Conservation (phyloP, 2,888 invertebrate genomes). For the Melanotus villosus region DNA sequence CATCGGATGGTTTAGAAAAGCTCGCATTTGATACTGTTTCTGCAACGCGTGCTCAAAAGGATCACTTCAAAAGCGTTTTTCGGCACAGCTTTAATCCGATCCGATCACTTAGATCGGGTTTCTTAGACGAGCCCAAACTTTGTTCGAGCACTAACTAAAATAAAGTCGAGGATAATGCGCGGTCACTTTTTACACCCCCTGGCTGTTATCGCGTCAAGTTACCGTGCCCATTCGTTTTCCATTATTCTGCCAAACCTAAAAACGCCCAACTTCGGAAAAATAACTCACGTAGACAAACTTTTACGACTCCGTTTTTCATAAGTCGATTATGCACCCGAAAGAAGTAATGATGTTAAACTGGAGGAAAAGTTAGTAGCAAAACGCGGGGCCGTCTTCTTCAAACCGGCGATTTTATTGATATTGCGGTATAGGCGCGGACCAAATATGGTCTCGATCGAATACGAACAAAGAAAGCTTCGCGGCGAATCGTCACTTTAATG, state of each 20-base stretch:
- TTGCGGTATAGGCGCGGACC: constrained; percentile 23
- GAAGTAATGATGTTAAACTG: constrained; percentile 46
- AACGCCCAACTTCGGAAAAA: constrained; percentile 26
- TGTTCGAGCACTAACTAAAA: constrained; percentile 49
- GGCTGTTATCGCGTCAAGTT: constrained; percentile 47
- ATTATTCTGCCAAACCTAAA: constrained; percentile 25
- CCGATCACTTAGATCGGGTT: constrained; percentile 57
- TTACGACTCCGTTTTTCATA: constrained; percentile 48
- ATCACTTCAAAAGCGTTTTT: constrained; percentile 58
- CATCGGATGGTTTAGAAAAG: constrained; percentile 55
- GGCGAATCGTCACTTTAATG: constrained; percentile 29
- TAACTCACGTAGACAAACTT: constrained; percentile 45
- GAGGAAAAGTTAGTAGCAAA: constrained; percentile 42
- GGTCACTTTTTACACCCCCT: constrained; percentile 49
- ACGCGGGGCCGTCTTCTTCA: constrained; percentile 35
- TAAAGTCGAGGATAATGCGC: constrained; percentile 51
- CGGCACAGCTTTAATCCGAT: constrained; percentile 57
- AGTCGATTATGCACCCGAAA: constrained; percentile 42
- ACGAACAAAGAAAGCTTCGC: constrained; percentile 18
- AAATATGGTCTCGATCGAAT: constrained; percentile 27
- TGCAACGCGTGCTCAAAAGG: constrained; percentile 53
- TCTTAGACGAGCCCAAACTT: constrained; percentile 52
- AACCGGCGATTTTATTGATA: constrained; percentile 47
- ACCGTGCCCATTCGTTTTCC: constrained; percentile 31
- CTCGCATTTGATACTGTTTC: constrained; percentile 56